Conservation (phyloP, 2,797 vertebrate genomes). For the Selene dorsalis region DNA sequence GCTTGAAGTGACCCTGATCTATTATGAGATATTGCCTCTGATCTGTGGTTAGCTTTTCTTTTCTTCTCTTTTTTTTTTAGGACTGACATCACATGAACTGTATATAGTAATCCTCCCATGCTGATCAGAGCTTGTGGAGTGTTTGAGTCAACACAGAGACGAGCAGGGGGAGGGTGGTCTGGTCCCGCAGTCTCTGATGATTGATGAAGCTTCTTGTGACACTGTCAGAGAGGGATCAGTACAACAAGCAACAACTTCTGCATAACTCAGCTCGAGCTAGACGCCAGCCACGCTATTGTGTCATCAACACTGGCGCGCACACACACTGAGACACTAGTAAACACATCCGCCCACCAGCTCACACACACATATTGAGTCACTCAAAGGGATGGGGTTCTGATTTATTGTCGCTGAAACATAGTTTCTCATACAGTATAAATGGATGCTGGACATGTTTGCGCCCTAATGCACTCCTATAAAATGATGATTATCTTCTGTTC, state of each 20-base stretch:
- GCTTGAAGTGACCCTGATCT: conserved; percentile 58
- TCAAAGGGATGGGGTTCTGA: conserved; percentile 52
- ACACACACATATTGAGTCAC: conserved; percentile 57
- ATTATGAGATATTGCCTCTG: conserved; percentile 61
- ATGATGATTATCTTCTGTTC: conserved; percentile 64
- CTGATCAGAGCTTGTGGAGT: conserved; percentile 54
- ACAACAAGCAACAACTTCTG: conserved; percentile 82
- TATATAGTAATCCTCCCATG: conserved; percentile 57
- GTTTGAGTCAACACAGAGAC: conserved; percentile 60
- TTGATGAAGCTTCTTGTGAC: conserved; percentile 78
- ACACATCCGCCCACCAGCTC: conserved; percentile 68
- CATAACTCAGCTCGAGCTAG: conserved; percentile 77
- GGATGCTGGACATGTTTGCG: conserved; percentile 62
- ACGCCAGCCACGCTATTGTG: conserved; percentile 76
- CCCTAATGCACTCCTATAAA: conserved; percentile 57
- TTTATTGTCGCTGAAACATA: conserved; percentile 67
- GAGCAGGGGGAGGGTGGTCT: conserved; percentile 69
- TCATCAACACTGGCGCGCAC: conserved; percentile 67
- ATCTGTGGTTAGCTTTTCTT: conserved; percentile 58
- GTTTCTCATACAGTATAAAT: conserved; percentile 68
- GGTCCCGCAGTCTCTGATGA: conserved; percentile 67
- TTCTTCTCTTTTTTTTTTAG: conserved; percentile 61
- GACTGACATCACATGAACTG: conserved; percentile 67
- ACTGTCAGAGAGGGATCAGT: conserved; percentile 81
- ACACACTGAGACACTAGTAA: conserved; percentile 67